phyloP scores from a whole-genome alignment of 2,113 vertebrate species.

The Cairina moschata region DNA sequence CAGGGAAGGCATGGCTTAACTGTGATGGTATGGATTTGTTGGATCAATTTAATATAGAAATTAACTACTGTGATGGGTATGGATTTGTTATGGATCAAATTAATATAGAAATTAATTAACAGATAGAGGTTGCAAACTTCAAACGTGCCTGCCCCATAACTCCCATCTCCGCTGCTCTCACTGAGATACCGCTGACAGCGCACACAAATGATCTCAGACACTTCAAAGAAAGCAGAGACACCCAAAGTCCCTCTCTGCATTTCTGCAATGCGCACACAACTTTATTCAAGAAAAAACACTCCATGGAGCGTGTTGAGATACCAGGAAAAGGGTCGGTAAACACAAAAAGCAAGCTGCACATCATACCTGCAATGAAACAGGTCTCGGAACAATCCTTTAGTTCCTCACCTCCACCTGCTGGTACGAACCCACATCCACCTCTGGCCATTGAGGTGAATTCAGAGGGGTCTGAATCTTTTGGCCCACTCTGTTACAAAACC shows the following conservation, averaged over 20 bases:
- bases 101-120: not conserved
- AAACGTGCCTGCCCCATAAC: not conserved
- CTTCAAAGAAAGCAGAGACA: not conserved
- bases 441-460: not conserved
- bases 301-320: not conserved
- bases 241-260: not conserved
- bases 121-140: not conserved
- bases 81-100: no score
- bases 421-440: not conserved
- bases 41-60: no score
- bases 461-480: not conserved
- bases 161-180: not conserved
- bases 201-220: not conserved
- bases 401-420: accelerated
- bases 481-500: not conserved
- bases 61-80: not conserved
- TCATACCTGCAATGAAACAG: not conserved
- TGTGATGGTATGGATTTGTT: not conserved
- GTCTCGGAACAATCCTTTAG: not conserved
- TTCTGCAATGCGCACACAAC: not conserved
- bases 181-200: not conserved
- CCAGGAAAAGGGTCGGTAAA: not conserved
- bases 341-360: not conserved
- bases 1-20: not conserved
- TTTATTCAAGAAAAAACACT: not conserved